Evolutionary conservation across 2,113 vertebrate genomes (phyloP).

Genomic region (Ictidomys tridecemlineatus): DNA sequence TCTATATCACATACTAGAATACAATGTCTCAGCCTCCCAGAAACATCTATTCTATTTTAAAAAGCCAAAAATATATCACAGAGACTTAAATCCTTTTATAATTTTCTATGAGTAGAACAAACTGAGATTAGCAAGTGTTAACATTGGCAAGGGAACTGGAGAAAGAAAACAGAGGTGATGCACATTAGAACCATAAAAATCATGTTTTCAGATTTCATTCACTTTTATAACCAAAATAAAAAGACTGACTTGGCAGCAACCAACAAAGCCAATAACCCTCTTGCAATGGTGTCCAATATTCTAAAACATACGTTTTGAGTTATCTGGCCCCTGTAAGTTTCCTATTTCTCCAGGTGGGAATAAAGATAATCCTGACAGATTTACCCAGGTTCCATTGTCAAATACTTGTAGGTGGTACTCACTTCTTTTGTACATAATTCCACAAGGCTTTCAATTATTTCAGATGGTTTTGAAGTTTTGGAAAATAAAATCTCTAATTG

Average conservation of each 20-base stretch:
- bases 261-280: not conserved
- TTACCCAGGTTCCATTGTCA: not conserved
- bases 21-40: not conserved
- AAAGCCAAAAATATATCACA: not conserved
- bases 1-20: not conserved
- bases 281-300: not conserved
- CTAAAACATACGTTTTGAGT: not conserved
- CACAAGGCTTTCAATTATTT: not conserved
- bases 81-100: slow-evolving; percentile 24
- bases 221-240: not conserved
- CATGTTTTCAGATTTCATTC: not conserved
- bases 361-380: not conserved
- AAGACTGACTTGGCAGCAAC: not conserved
- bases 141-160: not conserved
- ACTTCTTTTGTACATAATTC: not conserved
- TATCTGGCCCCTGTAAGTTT: not conserved
- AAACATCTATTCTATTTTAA: slow-evolving; percentile 13
- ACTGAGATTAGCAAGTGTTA: not conserved
- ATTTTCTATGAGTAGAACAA: not conserved
- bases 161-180: not conserved
- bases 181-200: not conserved
- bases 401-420: not conserved
- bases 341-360: not conserved
- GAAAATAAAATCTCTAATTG: not conserved
- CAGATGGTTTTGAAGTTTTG: not conserved